These are phyloP conservation scores for Ataeniobius toweri DNA, from an alignment of 2,797 vertebrate species.

Conservation along the genomic window DNA sequence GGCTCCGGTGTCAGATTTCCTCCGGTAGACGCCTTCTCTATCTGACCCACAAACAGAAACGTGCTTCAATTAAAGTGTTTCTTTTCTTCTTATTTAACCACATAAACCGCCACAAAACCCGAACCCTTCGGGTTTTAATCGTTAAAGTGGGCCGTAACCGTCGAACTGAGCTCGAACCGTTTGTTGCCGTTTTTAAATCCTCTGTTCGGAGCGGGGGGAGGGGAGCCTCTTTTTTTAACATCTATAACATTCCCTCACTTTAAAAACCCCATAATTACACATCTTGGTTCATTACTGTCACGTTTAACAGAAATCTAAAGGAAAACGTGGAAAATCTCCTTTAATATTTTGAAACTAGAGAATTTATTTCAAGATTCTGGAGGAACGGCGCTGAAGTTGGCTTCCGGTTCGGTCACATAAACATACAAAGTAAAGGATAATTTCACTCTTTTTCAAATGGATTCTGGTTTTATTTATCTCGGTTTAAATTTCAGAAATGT, in stretches of 20 bases:
- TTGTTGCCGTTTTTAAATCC: slow-evolving; percentile 58
- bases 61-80: not conserved
- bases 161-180: slow-evolving; percentile 16
- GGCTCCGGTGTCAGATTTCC: slow-evolving; percentile 73
- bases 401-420: not conserved
- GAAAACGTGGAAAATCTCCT: not conserved
- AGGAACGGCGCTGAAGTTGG: not conserved
- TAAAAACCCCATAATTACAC: not conserved
- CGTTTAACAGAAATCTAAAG: not conserved
- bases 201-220: slow-evolving; percentile 62
- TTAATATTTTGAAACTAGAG: not conserved
- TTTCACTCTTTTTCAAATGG: not conserved
- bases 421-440: not conserved
- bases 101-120: not conserved
- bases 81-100: slow-evolving; percentile 10
- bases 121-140: rapidly evolving
- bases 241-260: not conserved
- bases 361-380: not conserved
- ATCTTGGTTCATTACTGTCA: too few species aligned
- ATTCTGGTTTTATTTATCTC: not conserved
- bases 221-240: slow-evolving; percentile 33
- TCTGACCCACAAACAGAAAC: slow-evolving; percentile 51
- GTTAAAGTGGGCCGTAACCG: not conserved
- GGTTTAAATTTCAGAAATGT: too few species aligned
- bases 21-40: slow-evolving; percentile 63